Evolutionary conservation across 2,888 invertebrate species (phyloP), one percentile per base, ranked within the genome.

Genomic region (Sinelater perroti): DNA sequence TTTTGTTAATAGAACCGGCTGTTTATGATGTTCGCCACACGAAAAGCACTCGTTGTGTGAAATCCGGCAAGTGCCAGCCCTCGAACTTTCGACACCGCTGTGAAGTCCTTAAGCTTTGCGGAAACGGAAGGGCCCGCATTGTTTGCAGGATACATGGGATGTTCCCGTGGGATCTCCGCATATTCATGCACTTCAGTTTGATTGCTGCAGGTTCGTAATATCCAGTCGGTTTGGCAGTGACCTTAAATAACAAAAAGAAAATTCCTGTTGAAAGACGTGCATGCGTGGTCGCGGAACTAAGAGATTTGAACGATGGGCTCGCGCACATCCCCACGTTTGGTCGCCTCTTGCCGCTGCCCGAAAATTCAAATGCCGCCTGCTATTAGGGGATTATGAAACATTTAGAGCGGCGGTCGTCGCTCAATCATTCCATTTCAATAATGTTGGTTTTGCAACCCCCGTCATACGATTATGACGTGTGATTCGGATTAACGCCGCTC

Each of bases 51-150:
- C 49, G 53, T 58, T 58, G 57, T 47, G 33, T 33, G 17, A 53
- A 57, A 52, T 46, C 11, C 13, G 33, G 44, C 49, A 51, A 57
- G 57, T 53, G 46, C 49, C 42, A 16, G 30, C 35, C 24, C 52
- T 52, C 53, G 38, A 46, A 40, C 24, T 53, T 59, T 49, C 54
- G 50, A 17, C 33, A 46, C 47, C 38, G 30, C 53, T 44, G 42
- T 21, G 14, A 14, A 49, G 60, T 56, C 47, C 52, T 60, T 52
- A 51, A 56, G 56, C 52, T 60, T 56, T 56, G 65, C 66, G 66
- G 69, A 69, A 67, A 65, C 65, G 69, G 68, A 69, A 67, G 63
- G 61, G 64, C 69, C 69, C 69, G 67, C 67, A 69, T 69, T 62
- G 51, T 56, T 55, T 52, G 58, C 21, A 11, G 46, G 18, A 46